phyloP scores from a whole-genome alignment of 2,888 invertebrate genomes.

The Cheilosia vulpina region DNA sequence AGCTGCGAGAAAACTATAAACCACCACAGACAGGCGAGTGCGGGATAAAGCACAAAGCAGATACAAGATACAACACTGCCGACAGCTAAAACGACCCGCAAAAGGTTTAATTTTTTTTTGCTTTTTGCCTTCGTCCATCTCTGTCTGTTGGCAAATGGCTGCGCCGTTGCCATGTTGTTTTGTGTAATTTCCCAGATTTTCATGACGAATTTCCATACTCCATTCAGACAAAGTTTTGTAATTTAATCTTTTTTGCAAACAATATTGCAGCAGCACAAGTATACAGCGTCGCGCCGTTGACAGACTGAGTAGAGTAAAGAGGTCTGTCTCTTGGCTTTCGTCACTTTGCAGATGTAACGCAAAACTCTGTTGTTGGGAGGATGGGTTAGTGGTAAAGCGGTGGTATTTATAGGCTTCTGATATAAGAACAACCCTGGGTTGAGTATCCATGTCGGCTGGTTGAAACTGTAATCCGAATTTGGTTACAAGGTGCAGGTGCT shows the following conservation, averaged over 20 bases:
- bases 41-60: conserved; percentile 5
- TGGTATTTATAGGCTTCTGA: conserved; percentile 37
- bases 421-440: conserved; percentile 20
- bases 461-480: conserved; percentile 46
- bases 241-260: conserved; percentile 60
- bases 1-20: conserved; percentile 23
- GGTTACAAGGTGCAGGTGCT: conserved; percentile 47
- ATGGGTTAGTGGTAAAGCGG: not conserved
- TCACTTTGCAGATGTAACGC: conserved; percentile 60
- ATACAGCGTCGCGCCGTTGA: conserved; percentile 1
- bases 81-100: conserved; percentile 16
- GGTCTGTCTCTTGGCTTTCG: conserved; percentile 49
- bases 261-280: conserved; percentile 3
- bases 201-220: conserved; percentile 66
- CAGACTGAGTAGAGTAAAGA: conserved; percentile 23
- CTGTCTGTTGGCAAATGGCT: conserved; percentile 3
- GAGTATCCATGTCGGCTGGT: conserved; percentile 5
- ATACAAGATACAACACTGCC: not conserved
- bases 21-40: conserved; percentile 15
- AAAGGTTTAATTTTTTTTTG: conserved; percentile 19
- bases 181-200: conserved; percentile 63
- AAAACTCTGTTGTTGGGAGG: conserved; percentile 30
- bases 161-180: conserved; percentile 11
- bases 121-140: conserved; percentile 16
- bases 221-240: conserved; percentile 63